phyloP scores from a whole-genome alignment of 2,888 invertebrate species.

The Synanthedon formicaeformis region DNA sequence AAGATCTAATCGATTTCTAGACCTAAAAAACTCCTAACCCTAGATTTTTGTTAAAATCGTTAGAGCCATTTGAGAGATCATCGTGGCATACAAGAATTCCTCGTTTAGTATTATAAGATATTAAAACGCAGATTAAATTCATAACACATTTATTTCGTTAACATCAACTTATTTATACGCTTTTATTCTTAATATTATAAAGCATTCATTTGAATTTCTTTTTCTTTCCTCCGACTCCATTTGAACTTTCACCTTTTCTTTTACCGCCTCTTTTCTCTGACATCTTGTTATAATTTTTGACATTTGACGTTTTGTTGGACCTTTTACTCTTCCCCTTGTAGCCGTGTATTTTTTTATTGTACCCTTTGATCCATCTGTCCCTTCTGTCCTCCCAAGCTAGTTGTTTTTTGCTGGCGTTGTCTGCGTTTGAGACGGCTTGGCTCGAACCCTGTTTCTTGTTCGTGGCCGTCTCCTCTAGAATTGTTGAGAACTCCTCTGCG shows the following conservation, averaged over 20 bases:
- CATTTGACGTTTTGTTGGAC: conserved; percentile 17
- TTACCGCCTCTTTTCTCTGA: conserved; percentile 32
- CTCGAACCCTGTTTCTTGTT: conserved; percentile 74
- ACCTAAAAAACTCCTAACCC: too few relatives aligned
- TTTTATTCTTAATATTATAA: too few relatives aligned
- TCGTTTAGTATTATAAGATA: too few relatives aligned
- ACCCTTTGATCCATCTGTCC: conserved; percentile 72
- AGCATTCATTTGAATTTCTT: conserved; percentile 34
- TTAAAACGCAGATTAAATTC: background rate
- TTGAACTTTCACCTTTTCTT: conserved; percentile 26
- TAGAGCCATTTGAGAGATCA: too few relatives aligned
- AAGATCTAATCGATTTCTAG: too few relatives aligned
- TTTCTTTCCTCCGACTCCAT: conserved; percentile 40
- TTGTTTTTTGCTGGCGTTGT: conserved; percentile 83
- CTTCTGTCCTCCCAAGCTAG: conserved; percentile 85
- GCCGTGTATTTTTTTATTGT: conserved; percentile 56
- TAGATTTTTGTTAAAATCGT: too few relatives aligned
- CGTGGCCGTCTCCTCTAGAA: conserved; percentile 85
- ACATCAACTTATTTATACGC: background rate
- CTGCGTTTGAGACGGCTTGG: conserved; percentile 77
- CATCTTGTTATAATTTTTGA: conserved; percentile 18
- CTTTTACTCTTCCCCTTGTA: conserved; percentile 25
- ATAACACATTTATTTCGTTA: background rate
- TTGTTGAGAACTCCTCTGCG: conserved; percentile 89
- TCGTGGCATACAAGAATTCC: too few relatives aligned